Conservation (phyloP, 2,113 vertebrate species). For the Lampris megalopsis region DNA sequence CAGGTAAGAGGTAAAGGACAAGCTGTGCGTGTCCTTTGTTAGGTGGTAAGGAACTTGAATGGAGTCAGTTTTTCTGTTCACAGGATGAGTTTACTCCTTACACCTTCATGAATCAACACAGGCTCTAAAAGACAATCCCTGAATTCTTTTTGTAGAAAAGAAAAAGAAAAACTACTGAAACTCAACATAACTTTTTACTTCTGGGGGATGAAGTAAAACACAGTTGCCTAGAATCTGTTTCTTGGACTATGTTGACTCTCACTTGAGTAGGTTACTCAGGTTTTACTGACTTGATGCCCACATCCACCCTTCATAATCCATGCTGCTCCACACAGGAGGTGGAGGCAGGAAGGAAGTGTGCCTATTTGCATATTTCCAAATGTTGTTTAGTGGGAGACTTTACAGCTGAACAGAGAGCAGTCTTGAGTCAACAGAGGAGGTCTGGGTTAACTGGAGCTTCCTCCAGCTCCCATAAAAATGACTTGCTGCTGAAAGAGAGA, state of each 20-base stretch:
- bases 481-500: constrained; percentile 23
- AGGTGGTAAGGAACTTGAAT: not conserved
- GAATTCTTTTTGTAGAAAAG: no score
- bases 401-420: constrained; percentile 55
- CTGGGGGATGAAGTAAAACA: no score
- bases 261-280: no score
- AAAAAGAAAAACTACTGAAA: no score
- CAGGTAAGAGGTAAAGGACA: constrained; percentile 13
- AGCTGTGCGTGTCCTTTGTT: not conserved
- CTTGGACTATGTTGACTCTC: no score
- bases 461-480: constrained; percentile 46
- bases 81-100: no score
- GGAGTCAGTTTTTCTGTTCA: no score
- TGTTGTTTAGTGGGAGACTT: constrained; percentile 37
- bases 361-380: constrained; percentile 56
- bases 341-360: constrained; percentile 7
- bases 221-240: no score
- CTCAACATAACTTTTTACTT: no score
- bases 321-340: constrained; percentile 15
- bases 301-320: not conserved
- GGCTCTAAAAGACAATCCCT: no score
- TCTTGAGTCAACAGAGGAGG: constrained; percentile 49
- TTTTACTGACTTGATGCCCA: no score
- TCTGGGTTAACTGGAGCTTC: constrained; percentile 52
- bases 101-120: no score